Evolutionary conservation across 2,888 invertebrate genomes (phyloP), one percentile per base, ranked within the genome.

Genomic region (Lepidonotus clava): DNA sequence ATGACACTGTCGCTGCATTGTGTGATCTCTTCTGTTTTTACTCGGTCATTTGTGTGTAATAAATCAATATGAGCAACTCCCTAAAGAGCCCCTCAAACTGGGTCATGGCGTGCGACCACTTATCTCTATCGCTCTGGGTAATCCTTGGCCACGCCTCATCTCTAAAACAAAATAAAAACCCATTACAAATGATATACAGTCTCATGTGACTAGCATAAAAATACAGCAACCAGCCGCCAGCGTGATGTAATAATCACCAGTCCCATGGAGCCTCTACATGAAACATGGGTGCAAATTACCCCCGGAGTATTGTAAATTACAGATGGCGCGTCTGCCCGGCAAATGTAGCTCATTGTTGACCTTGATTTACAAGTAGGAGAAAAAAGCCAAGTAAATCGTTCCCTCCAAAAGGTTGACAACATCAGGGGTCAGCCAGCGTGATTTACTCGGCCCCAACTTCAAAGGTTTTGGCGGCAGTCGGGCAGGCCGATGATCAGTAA

Each of bases 51-150:
- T 24, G 28, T 61, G 61, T n/a, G 61, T 32, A 18, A 61, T 61
- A 61, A 61, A 61, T 61, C 61, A 61, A 61, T 61, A 32, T n/a
- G 28, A 61, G 28, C 61, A 28, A 61, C n/a, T 61, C 61, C 61
- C 61, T 5, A 24, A 24, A 61, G 61, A 24, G 61, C 28, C 61
- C 28, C 24, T 11, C 61, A 24, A 61, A 61, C n/a, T 61, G 61
- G 61, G 61, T 61, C 61, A 61, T 61, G 61, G 28, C 61, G 28
- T 28, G 61, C 1, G 28, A 61, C 24, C 28, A 24, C 61, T 61
- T 61, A 14, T 24, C 24, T 11, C 1, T 11, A 61, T n/a, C 61
- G 4, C 4, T 8, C 11, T 11, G 61, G 11, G 61, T 24, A 28
- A n/a, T 61, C 61, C 11, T 61, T 61, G 24, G 28, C 24, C 11